Evolutionary conservation across 2,797 vertebrate species (phyloP).

Genomic region (Melanotaenia maccullochi): DNA sequence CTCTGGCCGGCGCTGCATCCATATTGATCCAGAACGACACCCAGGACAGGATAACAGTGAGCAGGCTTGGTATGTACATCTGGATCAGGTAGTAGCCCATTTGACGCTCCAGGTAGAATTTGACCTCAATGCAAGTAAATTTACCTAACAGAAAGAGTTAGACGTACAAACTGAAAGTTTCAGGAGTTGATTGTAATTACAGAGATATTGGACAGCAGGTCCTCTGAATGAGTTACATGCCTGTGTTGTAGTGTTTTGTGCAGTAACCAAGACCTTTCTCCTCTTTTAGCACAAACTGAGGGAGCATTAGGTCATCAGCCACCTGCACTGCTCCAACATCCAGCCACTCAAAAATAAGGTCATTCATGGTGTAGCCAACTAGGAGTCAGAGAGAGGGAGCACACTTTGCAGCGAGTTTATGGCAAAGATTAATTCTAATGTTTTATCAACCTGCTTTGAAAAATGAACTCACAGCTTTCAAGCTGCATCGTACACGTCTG

Average conservation of each 20-base stretch:
- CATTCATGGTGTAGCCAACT: slow-evolving; percentile 98
- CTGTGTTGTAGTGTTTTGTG: slow-evolving; percentile 97
- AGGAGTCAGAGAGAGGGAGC: slow-evolving; percentile 21
- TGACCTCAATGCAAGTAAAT: slow-evolving; percentile 97
- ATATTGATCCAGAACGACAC: slow-evolving; percentile 98
- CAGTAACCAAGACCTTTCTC: slow-evolving; percentile 94
- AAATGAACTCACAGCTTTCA: slow-evolving; percentile 91
- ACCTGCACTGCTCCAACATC: slow-evolving; percentile 93
- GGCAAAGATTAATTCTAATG: background rate
- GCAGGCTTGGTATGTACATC: slow-evolving; percentile 97
- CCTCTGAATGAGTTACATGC: slow-evolving; percentile 64
- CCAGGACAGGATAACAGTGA: slow-evolving; percentile 96
- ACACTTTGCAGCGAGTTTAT: background rate
- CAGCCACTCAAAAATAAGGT: slow-evolving; percentile 94
- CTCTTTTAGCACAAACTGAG: slow-evolving; percentile 93
- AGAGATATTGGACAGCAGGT: background rate
- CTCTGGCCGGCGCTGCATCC: slow-evolving; percentile 92
- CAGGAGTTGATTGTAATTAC: slow-evolving; percentile 33
- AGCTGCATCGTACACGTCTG: slow-evolving; percentile 96
- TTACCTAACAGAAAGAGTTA: slow-evolving; percentile 83
- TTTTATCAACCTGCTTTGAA: slow-evolving; percentile 10
- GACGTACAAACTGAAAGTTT: slow-evolving; percentile 56
- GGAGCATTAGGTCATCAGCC: slow-evolving; percentile 91
- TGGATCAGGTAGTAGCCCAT: slow-evolving; percentile 99
- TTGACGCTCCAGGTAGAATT: slow-evolving; percentile 95